phyloP scores from a whole-genome alignment of 2,113 vertebrate genomes.

The Serinus canaria region DNA sequence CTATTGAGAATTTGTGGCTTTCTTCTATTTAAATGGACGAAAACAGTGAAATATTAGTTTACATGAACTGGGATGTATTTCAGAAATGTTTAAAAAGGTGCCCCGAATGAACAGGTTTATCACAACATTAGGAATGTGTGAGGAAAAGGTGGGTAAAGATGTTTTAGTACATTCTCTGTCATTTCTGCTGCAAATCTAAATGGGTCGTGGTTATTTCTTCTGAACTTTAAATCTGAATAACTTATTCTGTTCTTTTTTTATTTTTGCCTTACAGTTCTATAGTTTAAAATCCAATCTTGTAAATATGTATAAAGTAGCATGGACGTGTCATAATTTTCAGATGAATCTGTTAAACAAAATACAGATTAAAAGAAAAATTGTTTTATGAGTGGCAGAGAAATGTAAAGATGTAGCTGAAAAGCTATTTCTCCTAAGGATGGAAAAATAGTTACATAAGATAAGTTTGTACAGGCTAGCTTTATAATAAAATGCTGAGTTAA shows the following conservation, averaged over 20 bases:
- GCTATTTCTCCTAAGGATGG: neutral
- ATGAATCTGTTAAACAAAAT: neutral
- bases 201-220: neutral
- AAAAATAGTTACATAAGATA: neutral
- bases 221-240: neutral
- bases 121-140: neutral
- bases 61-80: neutral
- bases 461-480: neutral
- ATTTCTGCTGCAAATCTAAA: neutral
- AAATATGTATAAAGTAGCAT: neutral
- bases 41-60: neutral
- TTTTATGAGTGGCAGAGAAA: neutral
- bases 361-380: neutral
- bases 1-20: neutral
- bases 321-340: neutral
- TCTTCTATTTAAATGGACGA: neutral
- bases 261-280: neutral
- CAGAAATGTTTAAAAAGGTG: neutral
- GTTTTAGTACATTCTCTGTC: neutral
- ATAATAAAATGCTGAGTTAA: neutral
- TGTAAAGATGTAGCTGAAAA: neutral
- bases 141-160: neutral
- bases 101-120: neutral
- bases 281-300: neutral
- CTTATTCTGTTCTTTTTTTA: accelerated